Percentiles rank a stretch among this genome's conserved stretches.
Evolutionary conservation across 2,888 invertebrate genomes (phyloP).

Genomic region (Pyrrhia umbra): DNA sequence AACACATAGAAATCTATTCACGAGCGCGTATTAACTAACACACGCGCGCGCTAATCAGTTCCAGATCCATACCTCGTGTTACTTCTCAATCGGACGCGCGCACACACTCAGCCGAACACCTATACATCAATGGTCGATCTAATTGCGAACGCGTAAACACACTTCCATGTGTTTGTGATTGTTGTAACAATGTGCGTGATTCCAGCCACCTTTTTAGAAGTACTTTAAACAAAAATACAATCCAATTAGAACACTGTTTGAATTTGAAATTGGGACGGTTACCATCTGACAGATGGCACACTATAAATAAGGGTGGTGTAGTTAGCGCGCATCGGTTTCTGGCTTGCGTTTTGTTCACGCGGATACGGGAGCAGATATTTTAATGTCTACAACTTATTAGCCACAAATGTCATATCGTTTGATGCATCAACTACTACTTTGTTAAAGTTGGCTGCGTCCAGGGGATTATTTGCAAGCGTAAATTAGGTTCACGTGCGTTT

Average conservation of each 20-base stretch:
- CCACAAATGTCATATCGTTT: conserved; percentile 85
- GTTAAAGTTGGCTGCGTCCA: conserved; percentile 80
- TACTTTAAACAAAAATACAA: conserved; percentile 88
- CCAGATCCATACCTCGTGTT: conserved; percentile 83
- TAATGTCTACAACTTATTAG: conserved; percentile 84
- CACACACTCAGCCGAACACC: conserved; percentile 74
- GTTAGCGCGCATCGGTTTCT: conserved; percentile 78
- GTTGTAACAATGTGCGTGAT: conserved; percentile 86
- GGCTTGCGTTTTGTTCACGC: conserved; percentile 73
- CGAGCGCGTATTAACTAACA: conserved; percentile 83
- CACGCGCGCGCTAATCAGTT: conserved; percentile 86
- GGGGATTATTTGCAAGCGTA: conserved; percentile 83
- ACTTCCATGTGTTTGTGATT: conserved; percentile 83
- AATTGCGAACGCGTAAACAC: conserved; percentile 88
- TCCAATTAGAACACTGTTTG: conserved; percentile 88
- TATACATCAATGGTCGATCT: conserved; percentile 87
- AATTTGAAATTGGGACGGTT: conserved; percentile 87
- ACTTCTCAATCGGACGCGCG: conserved; percentile 80
- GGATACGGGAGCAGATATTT: conserved; percentile 77
- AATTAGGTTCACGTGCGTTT: conserved; percentile 90
- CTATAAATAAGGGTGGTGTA: conserved; percentile 86
- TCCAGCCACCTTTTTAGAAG: conserved; percentile 85
- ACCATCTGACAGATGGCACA: conserved; percentile 87
- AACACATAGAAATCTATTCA: conserved; percentile 85
- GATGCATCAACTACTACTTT: conserved; percentile 88